Conservation (phyloP, 2,797 vertebrate genomes). For the Danio albolineatus region DNA sequence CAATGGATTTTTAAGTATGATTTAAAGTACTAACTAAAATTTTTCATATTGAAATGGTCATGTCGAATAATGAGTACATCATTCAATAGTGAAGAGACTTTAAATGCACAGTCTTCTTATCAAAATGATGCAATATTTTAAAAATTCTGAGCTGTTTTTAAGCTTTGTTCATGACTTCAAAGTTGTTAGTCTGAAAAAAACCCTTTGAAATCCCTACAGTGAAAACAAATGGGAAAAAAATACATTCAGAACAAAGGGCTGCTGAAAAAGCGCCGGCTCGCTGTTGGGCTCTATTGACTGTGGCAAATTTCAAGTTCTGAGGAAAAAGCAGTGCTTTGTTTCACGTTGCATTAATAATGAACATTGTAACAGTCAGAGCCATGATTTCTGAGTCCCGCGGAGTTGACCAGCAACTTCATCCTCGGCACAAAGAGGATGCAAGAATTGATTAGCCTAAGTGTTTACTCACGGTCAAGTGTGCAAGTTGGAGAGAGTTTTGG, state of each 20-base stretch:
- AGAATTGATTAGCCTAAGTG: constrained; percentile 48
- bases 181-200: neutral
- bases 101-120: neutral
- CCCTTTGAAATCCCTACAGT: neutral
- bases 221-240: constrained; percentile 51
- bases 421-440: constrained; percentile 52
- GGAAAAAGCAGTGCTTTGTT: constrained; percentile 67
- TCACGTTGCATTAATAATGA: constrained; percentile 81
- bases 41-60: too few relatives aligned
- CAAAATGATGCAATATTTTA: neutral
- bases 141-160: neutral
- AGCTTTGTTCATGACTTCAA: neutral
- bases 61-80: too few relatives aligned
- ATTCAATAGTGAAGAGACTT: too few relatives aligned
- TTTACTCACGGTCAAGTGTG: constrained; percentile 45
- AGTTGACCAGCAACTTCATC: constrained; percentile 81
- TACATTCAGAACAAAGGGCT: constrained; percentile 58
- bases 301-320: constrained; percentile 71
- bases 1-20: too few relatives aligned
- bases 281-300: constrained; percentile 29
- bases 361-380: constrained; percentile 91
- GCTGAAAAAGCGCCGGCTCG: neutral
- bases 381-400: constrained; percentile 72
- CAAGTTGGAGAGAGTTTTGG: constrained; percentile 36
- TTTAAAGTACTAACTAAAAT: too few relatives aligned